Evolutionary conservation across 1,140 invertebrate genomes (phyloP).

Genomic region (Drosophila virilis): DNA sequence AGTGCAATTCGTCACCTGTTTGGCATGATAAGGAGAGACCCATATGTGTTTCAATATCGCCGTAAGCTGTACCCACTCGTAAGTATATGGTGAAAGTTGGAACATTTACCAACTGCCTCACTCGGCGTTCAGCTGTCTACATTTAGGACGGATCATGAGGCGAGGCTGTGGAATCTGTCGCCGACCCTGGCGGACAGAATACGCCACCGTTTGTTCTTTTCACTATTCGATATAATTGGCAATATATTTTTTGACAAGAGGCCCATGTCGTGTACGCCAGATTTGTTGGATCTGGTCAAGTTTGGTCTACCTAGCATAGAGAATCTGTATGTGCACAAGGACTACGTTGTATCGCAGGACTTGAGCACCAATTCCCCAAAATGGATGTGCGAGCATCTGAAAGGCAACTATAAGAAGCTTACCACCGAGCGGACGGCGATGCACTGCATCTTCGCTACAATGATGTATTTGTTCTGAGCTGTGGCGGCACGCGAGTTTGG

Average conservation of each 20-base stretch:
- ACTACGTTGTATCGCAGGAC: constrained; percentile 68
- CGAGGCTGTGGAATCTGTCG: constrained; percentile 52
- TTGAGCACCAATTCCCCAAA: constrained; percentile 37
- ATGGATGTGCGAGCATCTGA: constrained; percentile 70
- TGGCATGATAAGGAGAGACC: constrained; percentile 48
- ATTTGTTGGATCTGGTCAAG: constrained; percentile 59
- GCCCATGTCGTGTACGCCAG: constrained; percentile 4
- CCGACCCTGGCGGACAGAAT: constrained; percentile 37
- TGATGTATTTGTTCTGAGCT: constrained; percentile 63
- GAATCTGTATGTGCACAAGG: constrained; percentile 60
- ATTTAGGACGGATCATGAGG: constrained; percentile 58
- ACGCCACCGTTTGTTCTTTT: constrained; percentile 38
- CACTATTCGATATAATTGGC: constrained; percentile 40
- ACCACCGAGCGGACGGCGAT: constrained; percentile 17
- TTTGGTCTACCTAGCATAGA: constrained; percentile 62
- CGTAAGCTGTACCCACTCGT: constrained; percentile 65
- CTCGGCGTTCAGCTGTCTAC: constrained; percentile 48
- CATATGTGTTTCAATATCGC: constrained; percentile 56
- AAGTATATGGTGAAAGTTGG: background rate
- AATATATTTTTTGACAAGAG: constrained; percentile 30
- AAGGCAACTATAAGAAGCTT: constrained; percentile 38
- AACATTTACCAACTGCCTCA: background rate
- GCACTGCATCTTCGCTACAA: constrained; percentile 55
- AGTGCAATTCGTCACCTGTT: constrained; percentile 48
- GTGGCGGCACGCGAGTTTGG: constrained; percentile 37